Conservation (phyloP, 2,113 vertebrate genomes). For the Lethenteron reissneri region DNA sequence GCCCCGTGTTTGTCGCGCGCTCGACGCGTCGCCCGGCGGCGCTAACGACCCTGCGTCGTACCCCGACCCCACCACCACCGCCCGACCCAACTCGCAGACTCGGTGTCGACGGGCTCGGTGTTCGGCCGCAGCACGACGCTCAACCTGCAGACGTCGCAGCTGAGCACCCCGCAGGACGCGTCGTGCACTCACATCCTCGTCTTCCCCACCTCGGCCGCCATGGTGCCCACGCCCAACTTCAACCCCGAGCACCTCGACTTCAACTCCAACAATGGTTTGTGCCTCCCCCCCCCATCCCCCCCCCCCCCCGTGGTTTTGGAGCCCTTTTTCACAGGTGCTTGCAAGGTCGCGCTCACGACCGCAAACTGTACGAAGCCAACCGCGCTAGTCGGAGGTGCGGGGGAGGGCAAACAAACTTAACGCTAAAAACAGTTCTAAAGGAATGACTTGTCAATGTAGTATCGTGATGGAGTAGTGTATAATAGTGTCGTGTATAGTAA, state of each 20-base stretch:
- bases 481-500: too few species aligned
- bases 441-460: too few species aligned
- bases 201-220: constrained; percentile 86
- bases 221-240: constrained; percentile 72
- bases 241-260: constrained; percentile 42
- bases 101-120: constrained; percentile 91
- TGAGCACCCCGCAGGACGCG: constrained; percentile 87
- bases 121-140: constrained; percentile 82
- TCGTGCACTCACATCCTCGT: constrained; percentile 93
- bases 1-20: too few species aligned
- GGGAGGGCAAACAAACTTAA: too few species aligned
- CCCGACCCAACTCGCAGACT: constrained; percentile 27
- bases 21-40: too few species aligned
- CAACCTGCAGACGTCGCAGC: constrained; percentile 85
- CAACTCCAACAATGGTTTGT: constrained; percentile 3
- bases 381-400: too few species aligned
- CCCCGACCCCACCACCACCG: too few species aligned
- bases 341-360: neutral
- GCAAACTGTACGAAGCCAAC: neutral
- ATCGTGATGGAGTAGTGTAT: too few species aligned
- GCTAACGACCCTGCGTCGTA: too few species aligned
- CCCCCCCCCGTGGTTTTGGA: neutral
- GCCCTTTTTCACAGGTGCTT: neutral
- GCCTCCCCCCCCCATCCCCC: neutral
- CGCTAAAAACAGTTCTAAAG: too few species aligned